Base-by-base conservation (phyloP, 1,140 invertebrate species). In the Stenopsyche tienmushanensis region DNA sequence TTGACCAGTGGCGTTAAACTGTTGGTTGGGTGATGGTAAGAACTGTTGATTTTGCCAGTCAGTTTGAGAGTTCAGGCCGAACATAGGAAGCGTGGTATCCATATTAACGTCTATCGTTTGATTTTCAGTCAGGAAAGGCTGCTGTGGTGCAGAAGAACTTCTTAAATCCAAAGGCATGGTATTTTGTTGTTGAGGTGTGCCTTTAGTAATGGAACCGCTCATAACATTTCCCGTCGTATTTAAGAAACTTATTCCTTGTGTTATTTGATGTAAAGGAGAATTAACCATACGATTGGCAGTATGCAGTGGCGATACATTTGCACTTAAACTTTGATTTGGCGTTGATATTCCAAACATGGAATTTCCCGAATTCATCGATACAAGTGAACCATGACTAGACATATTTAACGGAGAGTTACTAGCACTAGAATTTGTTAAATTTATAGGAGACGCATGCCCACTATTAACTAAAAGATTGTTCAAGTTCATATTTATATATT, bases 171-270 rank as follows among this genome's bases (percentile, higher is more conserved):
- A 64, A 3, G 83, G 82, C 1, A 83, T 62, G 15, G 67, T 73
- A 62, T 83, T 69, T 72, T 76, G 64, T 66, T 75, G 71, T 64
- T 80, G 83, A 0, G 85, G 83, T 0, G 83, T 89, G 66, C 89
- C 89, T 72, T 90, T 83, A 0, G 88, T 90, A 34, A 91, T 91
- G n/a, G 88, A 90, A 34, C 86, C 87, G 17, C 87, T 84, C 3
- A 65, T 62, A 5, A 54, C 57, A 45, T 29, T 54, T 10, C 82
- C 81, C 3, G 78, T 75, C 0, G 85, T 86, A 70, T 85, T 85
- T 9, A 86, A 71, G 42, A 81, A 84, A 44, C 85, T 86, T 9
- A 87, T 81, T 18, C 85, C 84, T 72, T 81, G 78, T 0, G 79
- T 81, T 25, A 81, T 80, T 54, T 81, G 79, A 66, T 80, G 79